Percentiles rank a stretch among this genome's conserved stretches.
These are phyloP conservation scores for Theropithecus gelada DNA, from an alignment of 2,113 vertebrate genomes.

Conservation along the genomic window DNA sequence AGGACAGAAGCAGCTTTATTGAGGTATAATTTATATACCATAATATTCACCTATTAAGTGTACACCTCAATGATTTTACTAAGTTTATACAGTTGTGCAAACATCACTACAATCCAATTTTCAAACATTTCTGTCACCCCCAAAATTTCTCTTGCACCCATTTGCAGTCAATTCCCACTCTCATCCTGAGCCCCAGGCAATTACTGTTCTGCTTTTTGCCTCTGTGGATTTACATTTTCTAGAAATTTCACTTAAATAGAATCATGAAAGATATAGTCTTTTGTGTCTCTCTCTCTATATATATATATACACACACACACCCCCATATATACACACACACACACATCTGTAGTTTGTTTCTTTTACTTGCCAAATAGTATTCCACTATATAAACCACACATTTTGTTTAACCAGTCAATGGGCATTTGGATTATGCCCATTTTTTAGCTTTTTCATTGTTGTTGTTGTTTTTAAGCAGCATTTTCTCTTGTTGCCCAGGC, in stretches of 20 bases:
- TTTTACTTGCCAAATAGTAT: neutral
- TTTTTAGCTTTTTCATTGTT: neutral
- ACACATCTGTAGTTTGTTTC: neutral
- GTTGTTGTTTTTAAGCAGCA: too few species aligned
- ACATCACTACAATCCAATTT: neutral
- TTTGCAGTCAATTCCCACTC: neutral
- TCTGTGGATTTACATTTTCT: constrained; percentile 12
- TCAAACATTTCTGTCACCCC: neutral
- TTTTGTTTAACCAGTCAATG: neutral
- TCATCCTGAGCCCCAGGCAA: neutral
- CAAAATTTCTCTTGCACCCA: neutral
- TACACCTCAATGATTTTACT: too few species aligned
- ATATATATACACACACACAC: fast-evolving
- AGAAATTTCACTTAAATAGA: neutral
- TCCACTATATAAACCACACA: neutral
- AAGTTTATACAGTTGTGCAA: too few species aligned
- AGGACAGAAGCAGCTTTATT: neutral
- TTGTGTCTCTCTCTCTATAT: neutral
- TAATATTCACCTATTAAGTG: neutral
- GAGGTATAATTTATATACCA: neutral
- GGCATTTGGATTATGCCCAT: neutral
- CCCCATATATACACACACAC: too few species aligned
- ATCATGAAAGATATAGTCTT: neutral
- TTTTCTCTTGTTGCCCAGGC: too few species aligned
- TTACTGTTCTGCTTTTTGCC: neutral